Base-by-base conservation (phyloP, 1,140 invertebrate genomes). In the Chrysomallon squamiferum region DNA sequence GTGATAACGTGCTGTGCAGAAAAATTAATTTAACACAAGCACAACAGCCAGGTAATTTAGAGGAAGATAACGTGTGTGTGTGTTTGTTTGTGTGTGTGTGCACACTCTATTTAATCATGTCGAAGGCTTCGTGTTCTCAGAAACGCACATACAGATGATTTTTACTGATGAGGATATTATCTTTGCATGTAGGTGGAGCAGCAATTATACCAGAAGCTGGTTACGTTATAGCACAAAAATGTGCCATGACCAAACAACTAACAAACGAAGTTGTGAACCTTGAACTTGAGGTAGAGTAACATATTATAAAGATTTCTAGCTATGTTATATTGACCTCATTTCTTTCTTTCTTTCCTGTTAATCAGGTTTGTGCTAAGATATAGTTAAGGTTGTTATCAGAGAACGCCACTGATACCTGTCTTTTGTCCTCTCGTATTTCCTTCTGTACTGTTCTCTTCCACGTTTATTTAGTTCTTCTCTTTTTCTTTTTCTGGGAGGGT, bases 1-100 rank as follows among this genome's bases (percentile, higher is more conserved):
- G 65, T 45, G 41, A 60, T n/a, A 68, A 32, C 41, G 43, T 69
- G 32, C 59, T 63, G 27, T 76, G 72, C 68, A 72, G 66, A 41
- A 68, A 63, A 27, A 67, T 76, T 15, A 68, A 74, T 41, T 61
- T 76, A 18, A 67, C 61, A 15, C 18, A 65, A 30, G 74, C 72
- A 6, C 52, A 61, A 11, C 59, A 41, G 3, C 25, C 64, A 64
- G 72, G 72, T 74, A 60, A 43, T 3, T n/a, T n/a, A 27, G 38
- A 13, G 2, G 13, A 47, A 47, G 22, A 15, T n/a, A 47, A 43
- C 41, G n/a, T 13, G 41, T 13, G n/a, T n/a, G n/a, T n/a, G n/a
- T n/a, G n/a, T n/a, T n/a, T 43, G 1, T 43, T 43, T 43, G n/a
- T 43, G 41, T 9, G 41, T 43, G n/a, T 9, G 9, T 11, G 41